Percentiles rank a stretch among this genome's conserved stretches.
Evolutionary conservation across 2,797 vertebrate species (phyloP).

Genomic region (Crocodylus rhombifer): DNA sequence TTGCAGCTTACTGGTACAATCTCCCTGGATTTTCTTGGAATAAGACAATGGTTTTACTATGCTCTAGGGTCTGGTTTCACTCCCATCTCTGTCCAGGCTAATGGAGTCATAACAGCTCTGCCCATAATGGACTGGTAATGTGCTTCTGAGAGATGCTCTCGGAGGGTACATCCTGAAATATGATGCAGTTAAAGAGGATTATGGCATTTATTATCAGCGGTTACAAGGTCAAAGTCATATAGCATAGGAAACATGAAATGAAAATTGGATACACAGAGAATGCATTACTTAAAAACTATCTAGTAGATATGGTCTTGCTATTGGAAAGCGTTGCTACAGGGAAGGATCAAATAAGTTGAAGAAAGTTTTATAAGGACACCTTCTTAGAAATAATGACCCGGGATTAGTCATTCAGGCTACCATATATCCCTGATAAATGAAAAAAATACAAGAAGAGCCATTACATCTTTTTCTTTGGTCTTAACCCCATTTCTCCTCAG

Average conservation of each 20-base stretch:
- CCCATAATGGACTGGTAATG: constrained; percentile 27
- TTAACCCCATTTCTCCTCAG: background rate
- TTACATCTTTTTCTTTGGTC: background rate
- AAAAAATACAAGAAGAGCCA: background rate
- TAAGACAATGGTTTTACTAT: constrained; percentile 18
- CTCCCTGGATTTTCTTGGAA: background rate
- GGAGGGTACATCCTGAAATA: constrained; percentile 29
- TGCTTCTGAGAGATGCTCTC: constrained; percentile 16
- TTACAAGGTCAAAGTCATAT: constrained; percentile 56
- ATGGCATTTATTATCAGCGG: constrained; percentile 25
- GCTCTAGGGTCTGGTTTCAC: constrained; percentile 11
- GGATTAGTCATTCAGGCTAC: background rate
- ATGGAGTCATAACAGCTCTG: constrained; percentile 19
- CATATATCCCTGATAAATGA: background rate
- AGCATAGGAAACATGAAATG: constrained; percentile 5
- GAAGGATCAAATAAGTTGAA: background rate
- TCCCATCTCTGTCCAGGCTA: background rate
- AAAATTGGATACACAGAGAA: constrained; percentile 3
- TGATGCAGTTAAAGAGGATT: background rate
- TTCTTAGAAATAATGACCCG: background rate
- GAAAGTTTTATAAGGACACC: background rate
- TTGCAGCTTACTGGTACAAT: background rate
- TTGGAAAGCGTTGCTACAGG: background rate
- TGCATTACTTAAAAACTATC: background rate
- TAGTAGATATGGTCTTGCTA: background rate